A percentile compares a stretch with the other conserved stretches of the same genome.
These are phyloP conservation scores for Siphamia tubifer DNA, from an alignment of 2,113 vertebrate species.

Conservation along the genomic window DNA sequence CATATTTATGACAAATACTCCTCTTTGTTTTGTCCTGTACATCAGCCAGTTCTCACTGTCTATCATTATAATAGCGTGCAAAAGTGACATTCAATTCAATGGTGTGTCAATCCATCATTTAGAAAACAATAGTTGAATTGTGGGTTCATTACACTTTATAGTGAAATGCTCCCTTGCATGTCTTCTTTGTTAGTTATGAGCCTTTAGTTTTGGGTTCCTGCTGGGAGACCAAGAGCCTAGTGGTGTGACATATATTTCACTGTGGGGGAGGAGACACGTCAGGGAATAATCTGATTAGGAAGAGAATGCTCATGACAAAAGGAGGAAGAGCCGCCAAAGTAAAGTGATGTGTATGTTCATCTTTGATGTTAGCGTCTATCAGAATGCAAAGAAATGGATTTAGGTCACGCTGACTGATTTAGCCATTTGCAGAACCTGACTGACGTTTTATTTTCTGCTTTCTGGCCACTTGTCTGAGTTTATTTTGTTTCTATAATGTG, in stretches of 20 bases:
- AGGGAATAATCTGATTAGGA: constrained; percentile 58
- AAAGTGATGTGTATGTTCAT: constrained; percentile 39
- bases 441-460: constrained; percentile 26
- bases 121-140: constrained; percentile 34
- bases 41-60: constrained; percentile 4
- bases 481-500: background rate
- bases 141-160: constrained; percentile 39
- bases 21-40: constrained; percentile 31
- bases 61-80: background rate
- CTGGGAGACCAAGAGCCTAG: constrained; percentile 1
- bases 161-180: constrained; percentile 17
- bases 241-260: constrained; percentile 51
- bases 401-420: constrained; percentile 52
- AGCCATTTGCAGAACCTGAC: constrained; percentile 26
- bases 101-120: constrained; percentile 32
- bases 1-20: constrained; percentile 11
- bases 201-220: constrained; percentile 17
- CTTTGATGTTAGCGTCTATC: constrained; percentile 58
- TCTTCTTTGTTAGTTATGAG: constrained; percentile 41
- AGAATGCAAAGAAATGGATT: constrained; percentile 51
- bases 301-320: constrained; percentile 51
- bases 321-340: constrained; percentile 45
- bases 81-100: constrained; percentile 19
- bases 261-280: constrained; percentile 43
- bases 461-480: constrained; percentile 1